Percentiles rank a stretch among this genome's conserved stretches.
Conservation (phyloP, 2,797 vertebrate genomes). For the Tachyglossus aculeatus region DNA sequence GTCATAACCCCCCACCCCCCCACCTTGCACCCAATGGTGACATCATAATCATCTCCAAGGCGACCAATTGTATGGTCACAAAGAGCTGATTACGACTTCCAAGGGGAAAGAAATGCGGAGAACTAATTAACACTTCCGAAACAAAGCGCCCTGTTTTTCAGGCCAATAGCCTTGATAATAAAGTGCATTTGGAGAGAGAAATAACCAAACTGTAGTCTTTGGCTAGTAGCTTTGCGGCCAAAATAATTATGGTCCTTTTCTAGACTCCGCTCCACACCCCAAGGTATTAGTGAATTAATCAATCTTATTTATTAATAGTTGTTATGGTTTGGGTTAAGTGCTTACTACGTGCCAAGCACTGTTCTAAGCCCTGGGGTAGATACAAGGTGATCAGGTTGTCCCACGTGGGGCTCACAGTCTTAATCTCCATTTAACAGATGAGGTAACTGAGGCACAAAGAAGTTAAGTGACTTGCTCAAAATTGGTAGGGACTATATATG, state of each 20-base stretch:
- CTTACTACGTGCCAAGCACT: too few relatives aligned
- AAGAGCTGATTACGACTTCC: slow-evolving; percentile 59
- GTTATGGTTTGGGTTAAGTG: too few relatives aligned
- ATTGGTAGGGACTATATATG: too few relatives aligned
- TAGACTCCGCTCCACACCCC: too few relatives aligned
- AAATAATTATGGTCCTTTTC: slow-evolving; percentile 5
- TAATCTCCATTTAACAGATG: too few relatives aligned
- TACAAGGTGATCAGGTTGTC: too few relatives aligned
- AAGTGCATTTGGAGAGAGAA: slow-evolving; percentile 24
- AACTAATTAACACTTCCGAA: slow-evolving; percentile 39
- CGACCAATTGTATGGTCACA: slow-evolving; percentile 51
- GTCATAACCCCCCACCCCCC: slow-evolving; percentile 36
- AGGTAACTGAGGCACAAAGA: too few relatives aligned
- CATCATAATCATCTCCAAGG: slow-evolving; percentile 50
- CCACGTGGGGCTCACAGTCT: too few relatives aligned
- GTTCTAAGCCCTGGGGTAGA: too few relatives aligned
- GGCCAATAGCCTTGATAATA: slow-evolving; percentile 21
- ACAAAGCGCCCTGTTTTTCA: slow-evolving; percentile 44
- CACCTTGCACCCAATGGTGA: slow-evolving; percentile 45
- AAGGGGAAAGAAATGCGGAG: slow-evolving; percentile 39
- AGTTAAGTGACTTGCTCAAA: too few relatives aligned
- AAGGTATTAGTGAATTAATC: too few relatives aligned
- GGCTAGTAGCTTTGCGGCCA: slow-evolving; percentile 38
- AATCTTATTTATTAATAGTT: too few relatives aligned
- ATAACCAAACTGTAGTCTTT: slow-evolving; percentile 10